Percentiles rank a stretch among this genome's conserved stretches.
Conservation (phyloP, 2,888 invertebrate species). For the Helobdella robusta region DNA sequence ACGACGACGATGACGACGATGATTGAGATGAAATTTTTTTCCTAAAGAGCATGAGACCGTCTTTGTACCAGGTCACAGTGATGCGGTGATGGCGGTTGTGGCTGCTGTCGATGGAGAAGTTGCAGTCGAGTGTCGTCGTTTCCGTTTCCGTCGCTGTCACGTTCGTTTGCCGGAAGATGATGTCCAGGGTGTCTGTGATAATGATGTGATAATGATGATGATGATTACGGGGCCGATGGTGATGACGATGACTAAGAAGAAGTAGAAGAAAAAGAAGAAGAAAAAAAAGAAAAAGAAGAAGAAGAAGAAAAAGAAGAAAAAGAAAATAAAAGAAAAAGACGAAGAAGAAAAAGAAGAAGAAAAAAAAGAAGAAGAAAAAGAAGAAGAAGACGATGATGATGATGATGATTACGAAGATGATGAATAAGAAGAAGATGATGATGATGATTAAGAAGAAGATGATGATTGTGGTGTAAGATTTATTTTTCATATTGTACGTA, state of each 20-base stretch:
- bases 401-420: too few species aligned
- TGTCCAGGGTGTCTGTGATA: neutral
- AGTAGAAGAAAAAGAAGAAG: constrained; percentile 11
- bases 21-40: neutral
- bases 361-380: too few species aligned
- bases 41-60: constrained; percentile 2
- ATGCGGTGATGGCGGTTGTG: neutral
- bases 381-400: too few species aligned
- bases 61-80: constrained; percentile 18
- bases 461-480: too few species aligned
- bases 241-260: constrained; percentile 24
- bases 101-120: constrained; percentile 8
- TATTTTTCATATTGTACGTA: too few species aligned
- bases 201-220: constrained; percentile 24
- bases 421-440: too few species aligned
- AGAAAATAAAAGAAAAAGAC: too few species aligned
- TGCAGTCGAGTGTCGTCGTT: too few species aligned
- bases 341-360: too few species aligned
- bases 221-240: constrained; percentile 23
- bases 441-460: too few species aligned
- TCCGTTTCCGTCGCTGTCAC: neutral
- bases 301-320: constrained; percentile 7
- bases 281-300: constrained; percentile 14
- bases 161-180: neutral
- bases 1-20: neutral